A percentile compares a stretch with the other conserved stretches of the same genome.
These are phyloP conservation scores for Cerastoderma edule DNA, from an alignment of 2,888 invertebrate genomes.

Conservation along the genomic window DNA sequence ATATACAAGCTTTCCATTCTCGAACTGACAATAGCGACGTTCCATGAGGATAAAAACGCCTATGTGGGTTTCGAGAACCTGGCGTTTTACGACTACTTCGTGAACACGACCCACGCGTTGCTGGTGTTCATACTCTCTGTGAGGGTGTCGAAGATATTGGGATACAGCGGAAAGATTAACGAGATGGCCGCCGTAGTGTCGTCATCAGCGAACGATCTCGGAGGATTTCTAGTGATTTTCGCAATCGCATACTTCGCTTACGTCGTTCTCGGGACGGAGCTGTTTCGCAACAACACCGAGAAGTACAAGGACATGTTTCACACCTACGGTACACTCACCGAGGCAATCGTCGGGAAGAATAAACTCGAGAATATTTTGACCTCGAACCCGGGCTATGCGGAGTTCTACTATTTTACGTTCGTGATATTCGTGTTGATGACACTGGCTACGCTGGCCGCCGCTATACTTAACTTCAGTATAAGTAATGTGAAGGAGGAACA, in stretches of 20 bases:
- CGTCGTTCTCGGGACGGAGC: conserved; percentile 77
- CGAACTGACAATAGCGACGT: conserved; percentile 55
- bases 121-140: conserved; percentile 69
- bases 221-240: conserved; percentile 84
- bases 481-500: conserved; percentile 57
- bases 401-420: conserved; percentile 70
- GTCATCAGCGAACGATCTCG: conserved; percentile 81
- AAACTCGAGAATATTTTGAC: conserved; percentile 61
- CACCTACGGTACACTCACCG: conserved; percentile 83
- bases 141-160: conserved; percentile 79
- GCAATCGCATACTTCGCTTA: conserved; percentile 80
- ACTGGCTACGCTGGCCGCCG: conserved; percentile 72
- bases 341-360: conserved; percentile 73
- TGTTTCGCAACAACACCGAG: conserved; percentile 76
- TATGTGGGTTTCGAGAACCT: conserved; percentile 80
- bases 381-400: conserved; percentile 66
- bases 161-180: conserved; percentile 85
- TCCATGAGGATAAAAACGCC: conserved; percentile 63
- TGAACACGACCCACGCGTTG: conserved; percentile 61
- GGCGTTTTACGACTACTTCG: conserved; percentile 82
- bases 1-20: conserved; percentile 73
- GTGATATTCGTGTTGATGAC: conserved; percentile 73
- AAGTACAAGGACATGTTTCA: conserved; percentile 80
- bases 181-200: conserved; percentile 83
- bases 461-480: conserved; percentile 73